These are phyloP conservation scores for Heptranchias perlo DNA, from an alignment of 2,113 vertebrate genomes.

Conservation along the genomic window DNA sequence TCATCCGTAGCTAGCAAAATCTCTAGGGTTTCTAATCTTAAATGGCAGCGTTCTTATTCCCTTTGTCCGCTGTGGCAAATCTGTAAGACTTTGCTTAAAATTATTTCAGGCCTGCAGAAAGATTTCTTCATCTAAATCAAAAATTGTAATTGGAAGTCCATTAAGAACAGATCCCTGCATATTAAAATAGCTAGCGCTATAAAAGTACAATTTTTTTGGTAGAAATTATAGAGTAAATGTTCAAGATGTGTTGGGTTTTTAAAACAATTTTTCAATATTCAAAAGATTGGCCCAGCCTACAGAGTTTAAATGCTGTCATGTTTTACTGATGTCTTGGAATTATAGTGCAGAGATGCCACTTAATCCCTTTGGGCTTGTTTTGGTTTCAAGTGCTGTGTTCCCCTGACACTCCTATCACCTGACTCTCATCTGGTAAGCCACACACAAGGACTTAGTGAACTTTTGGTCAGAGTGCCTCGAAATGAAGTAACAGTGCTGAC, in stretches of 20 bases:
- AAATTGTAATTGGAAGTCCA: background rate
- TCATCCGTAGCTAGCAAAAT: background rate
- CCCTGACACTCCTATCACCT: background rate
- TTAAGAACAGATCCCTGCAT: too few species aligned
- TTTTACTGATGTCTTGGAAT: background rate
- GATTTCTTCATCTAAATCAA: background rate
- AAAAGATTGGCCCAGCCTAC: background rate
- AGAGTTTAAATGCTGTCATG: background rate
- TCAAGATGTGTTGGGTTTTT: background rate
- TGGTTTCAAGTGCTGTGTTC: background rate
- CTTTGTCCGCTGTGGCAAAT: background rate
- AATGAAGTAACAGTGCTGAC: background rate
- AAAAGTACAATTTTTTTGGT: background rate
- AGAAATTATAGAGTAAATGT: background rate
- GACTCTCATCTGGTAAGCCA: background rate
- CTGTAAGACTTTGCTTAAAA: background rate
- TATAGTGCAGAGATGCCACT: background rate
- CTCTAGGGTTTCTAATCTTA: background rate
- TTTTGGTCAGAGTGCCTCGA: too few species aligned
- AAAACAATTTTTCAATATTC: background rate
- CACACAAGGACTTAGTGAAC: background rate
- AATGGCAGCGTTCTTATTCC: background rate
- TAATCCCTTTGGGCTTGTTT: background rate
- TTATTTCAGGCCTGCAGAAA: background rate
- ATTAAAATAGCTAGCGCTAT: background rate